A percentile compares a stretch with the other conserved stretches of the same genome.
Evolutionary conservation across 1,140 invertebrate genomes (phyloP).

Genomic region (Diabrotica virgifera): DNA sequence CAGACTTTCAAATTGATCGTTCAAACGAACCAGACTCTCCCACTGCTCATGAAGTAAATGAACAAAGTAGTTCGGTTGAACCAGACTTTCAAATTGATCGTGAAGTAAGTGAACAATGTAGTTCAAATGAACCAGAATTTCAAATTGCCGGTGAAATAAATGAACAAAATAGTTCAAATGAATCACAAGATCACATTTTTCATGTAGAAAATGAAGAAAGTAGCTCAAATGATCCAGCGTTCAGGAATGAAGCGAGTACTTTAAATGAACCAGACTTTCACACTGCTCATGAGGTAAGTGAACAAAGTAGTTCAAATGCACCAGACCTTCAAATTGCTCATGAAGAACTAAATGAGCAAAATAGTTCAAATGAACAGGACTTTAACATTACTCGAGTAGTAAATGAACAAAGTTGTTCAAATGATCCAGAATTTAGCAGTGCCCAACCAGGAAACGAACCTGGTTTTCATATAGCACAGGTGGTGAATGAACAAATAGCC

Average conservation of each 20-base stretch:
- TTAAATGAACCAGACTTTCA: neutral
- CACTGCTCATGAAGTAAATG: too few relatives aligned
- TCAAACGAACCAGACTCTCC: too few relatives aligned
- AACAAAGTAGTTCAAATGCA: conserved; percentile 9
- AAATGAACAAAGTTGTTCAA: conserved; percentile 17
- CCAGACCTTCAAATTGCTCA: too few relatives aligned
- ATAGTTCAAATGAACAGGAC: too few relatives aligned
- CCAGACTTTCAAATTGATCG: too few relatives aligned
- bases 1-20: too few relatives aligned
- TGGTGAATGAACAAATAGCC: conserved; percentile 11
- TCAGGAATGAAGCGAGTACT: conserved; percentile 12
- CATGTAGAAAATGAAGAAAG: conserved; percentile 4
- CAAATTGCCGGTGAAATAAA: too few relatives aligned
- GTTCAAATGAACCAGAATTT: neutral
- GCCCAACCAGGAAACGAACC: conserved; percentile 6
- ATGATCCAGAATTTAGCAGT: conserved; percentile 7
- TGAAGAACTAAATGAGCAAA: too few relatives aligned
- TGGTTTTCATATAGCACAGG: conserved; percentile 14
- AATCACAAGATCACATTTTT: conserved; percentile 7
- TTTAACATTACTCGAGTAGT: too few relatives aligned
- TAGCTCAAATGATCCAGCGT: neutral
- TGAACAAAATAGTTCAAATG: neutral
- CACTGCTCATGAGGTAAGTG: neutral
- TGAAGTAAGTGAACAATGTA: conserved; percentile 15
- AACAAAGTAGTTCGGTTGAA: too few relatives aligned